Conservation (phyloP, 2,113 vertebrate species). For the Corythoichthys intestinalis region DNA sequence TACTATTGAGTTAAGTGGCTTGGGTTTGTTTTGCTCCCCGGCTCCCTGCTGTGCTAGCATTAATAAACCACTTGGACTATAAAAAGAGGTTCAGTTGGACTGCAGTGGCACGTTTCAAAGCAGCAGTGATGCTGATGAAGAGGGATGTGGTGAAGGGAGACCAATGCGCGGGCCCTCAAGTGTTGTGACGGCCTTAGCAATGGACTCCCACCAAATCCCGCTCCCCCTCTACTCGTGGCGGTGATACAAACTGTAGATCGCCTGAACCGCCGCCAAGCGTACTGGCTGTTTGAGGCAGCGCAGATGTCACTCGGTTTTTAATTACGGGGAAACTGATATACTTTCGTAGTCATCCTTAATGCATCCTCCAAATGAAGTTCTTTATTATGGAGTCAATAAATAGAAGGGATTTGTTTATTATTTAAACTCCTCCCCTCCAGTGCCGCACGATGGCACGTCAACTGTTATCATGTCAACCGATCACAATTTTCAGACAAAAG, state of each 20-base stretch:
- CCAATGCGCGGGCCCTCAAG: constrained; percentile 32
- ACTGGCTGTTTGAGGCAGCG: constrained; percentile 32
- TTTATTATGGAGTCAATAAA: neutral
- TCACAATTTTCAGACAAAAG: neutral
- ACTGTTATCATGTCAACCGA: constrained; percentile 6
- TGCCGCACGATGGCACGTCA: neutral
- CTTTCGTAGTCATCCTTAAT: constrained; percentile 10
- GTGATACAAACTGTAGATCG: constrained; percentile 20
- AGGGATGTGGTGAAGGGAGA: constrained; percentile 42
- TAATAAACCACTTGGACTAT: constrained; percentile 26
- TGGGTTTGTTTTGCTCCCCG: constrained; percentile 54
- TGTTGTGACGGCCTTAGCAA: constrained; percentile 32
- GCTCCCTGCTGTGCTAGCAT: constrained; percentile 53
- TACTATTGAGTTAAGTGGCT: constrained; percentile 52
- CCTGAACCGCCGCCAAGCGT: constrained; percentile 35
- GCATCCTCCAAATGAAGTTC: constrained; percentile 8
- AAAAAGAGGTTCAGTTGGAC: constrained; percentile 30
- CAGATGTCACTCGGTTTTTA: constrained; percentile 43
- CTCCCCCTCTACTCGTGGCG: neutral
- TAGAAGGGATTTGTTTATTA: neutral
- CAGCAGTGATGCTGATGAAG: constrained; percentile 47
- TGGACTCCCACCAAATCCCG: constrained; percentile 7
- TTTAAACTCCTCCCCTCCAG: neutral
- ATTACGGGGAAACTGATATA: neutral
- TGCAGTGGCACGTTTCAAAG: constrained; percentile 28